These are phyloP conservation scores for Rhodeus uyekii DNA, from an alignment of 2,797 vertebrate genomes.

Conservation along the genomic window DNA sequence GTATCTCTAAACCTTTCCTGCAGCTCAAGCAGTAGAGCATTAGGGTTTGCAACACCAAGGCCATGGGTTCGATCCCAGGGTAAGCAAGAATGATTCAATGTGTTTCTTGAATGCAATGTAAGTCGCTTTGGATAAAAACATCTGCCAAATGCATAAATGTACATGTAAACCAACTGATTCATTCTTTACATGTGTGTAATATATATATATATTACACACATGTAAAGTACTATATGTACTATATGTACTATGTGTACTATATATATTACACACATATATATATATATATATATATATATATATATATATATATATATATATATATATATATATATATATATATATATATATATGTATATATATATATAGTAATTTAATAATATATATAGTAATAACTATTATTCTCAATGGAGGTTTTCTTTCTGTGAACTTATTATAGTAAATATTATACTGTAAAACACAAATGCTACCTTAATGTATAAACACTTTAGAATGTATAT, in stretches of 20 bases:
- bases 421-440: not conserved
- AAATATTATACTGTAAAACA: not conserved
- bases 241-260: too few species aligned
- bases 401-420: not conserved
- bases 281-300: not conserved
- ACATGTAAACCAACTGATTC: not conserved
- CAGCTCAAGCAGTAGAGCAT: too few species aligned
- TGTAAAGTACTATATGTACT: too few species aligned
- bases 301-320: not conserved
- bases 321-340: not conserved
- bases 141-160: too few species aligned
- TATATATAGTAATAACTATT: not conserved
- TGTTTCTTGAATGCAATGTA: too few species aligned
- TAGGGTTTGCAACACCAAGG: too few species aligned
- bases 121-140: too few species aligned
- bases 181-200: too few species aligned
- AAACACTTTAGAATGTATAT: not conserved
- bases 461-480: not conserved
- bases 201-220: not conserved
- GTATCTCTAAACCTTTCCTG: slow-evolving; percentile 45
- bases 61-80: too few species aligned
- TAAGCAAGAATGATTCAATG: too few species aligned
- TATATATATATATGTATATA: too few species aligned
- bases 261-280: not conserved
- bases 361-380: too few species aligned